phyloP scores from a whole-genome alignment of 37 sponge, comb jelly and placozoan genomes.

The Axinella damicornis region DNA sequence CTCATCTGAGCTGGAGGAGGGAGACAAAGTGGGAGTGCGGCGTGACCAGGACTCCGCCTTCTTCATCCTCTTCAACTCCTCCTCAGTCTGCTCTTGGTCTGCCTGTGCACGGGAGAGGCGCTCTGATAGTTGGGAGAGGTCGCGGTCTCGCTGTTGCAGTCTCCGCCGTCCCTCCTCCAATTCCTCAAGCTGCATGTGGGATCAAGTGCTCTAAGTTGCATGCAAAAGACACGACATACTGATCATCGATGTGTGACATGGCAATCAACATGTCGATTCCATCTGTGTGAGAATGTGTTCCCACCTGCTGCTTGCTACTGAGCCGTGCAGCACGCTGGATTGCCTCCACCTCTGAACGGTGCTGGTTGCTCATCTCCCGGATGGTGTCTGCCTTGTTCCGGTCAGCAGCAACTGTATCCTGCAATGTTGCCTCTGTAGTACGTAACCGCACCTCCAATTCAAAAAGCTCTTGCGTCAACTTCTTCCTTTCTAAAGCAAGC shows the following conservation, averaged over 20 bases:
- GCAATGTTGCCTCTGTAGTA: not conserved
- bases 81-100: conserved; percentile 60
- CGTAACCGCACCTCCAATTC: not conserved
- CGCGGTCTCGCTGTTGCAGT: conserved; percentile 43
- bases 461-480: not conserved
- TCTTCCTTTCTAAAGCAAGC: not conserved
- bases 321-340: not conserved
- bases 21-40: conserved; percentile 21
- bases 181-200: conserved; percentile 68
- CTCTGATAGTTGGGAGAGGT: conserved; percentile 14
- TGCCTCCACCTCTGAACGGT: not conserved
- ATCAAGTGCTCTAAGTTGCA: too few relatives aligned
- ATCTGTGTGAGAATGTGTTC: not conserved
- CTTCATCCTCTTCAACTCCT: conserved; percentile 53
- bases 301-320: conserved; percentile 10
- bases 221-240: too few relatives aligned
- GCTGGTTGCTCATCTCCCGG: not conserved
- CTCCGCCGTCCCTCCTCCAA: conserved; percentile 27
- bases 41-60: conserved; percentile 61
- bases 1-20: conserved; percentile 8
- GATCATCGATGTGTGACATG: too few relatives aligned
- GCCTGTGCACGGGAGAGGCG: conserved; percentile 2
- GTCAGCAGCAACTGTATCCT: not conserved
- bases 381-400: conserved; percentile 1
- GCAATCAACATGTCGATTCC: too few relatives aligned